Percentiles rank a stretch among this genome's conserved stretches.
Evolutionary conservation across 2,888 invertebrate species (phyloP).

Genomic region (Epistrophe grossulariae): DNA sequence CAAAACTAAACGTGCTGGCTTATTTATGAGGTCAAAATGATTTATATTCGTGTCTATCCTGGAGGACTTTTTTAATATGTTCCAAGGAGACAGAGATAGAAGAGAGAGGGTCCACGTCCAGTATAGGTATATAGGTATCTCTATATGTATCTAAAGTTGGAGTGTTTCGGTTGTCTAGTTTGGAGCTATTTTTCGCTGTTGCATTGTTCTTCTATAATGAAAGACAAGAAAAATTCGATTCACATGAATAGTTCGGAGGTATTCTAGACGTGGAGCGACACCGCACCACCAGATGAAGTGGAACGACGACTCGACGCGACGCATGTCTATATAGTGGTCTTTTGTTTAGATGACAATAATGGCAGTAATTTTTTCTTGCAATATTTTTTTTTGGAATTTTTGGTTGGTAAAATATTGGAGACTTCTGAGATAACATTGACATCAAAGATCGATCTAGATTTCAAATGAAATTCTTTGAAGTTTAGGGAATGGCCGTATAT

Average conservation of each 20-base stretch:
- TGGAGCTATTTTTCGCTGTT: constrained; percentile 33
- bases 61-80: constrained; percentile 48
- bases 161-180: constrained; percentile 28
- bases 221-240: constrained; percentile 44
- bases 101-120: not conserved
- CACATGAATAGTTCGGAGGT: constrained; percentile 59
- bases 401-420: not conserved
- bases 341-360: constrained; percentile 14
- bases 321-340: constrained; percentile 4
- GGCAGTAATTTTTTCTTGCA: not conserved
- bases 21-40: constrained; percentile 73
- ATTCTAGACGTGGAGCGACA: constrained; percentile 36
- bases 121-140: not conserved
- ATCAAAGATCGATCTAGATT: constrained; percentile 9
- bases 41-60: constrained; percentile 66
- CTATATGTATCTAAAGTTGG: not conserved
- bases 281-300: constrained; percentile 16
- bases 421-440: constrained; percentile 1
- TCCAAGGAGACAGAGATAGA: not conserved
- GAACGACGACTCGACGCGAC: constrained; percentile 20
- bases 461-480: not conserved
- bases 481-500: not conserved
- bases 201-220: constrained; percentile 34
- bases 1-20: constrained; percentile 54
- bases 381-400: not conserved